Evolutionary conservation across 92 coral and sea anemone species (phyloP), one percentile per base, ranked within the genome.

Genomic region (Anthopleura xanthogrammica): DNA sequence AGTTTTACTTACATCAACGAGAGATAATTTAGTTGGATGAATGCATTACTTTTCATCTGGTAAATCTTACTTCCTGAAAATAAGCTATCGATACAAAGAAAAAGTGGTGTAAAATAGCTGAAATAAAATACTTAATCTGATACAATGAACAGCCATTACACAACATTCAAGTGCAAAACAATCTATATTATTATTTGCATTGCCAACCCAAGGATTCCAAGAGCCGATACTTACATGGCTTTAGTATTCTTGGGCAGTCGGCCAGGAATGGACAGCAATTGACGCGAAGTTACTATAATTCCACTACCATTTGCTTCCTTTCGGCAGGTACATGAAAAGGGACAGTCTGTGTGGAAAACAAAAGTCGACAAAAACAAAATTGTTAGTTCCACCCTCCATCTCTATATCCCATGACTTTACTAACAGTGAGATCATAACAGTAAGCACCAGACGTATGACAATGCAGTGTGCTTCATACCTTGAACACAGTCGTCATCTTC

Each of bases 11-110:
- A 80, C 83, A 80, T 66, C 24, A 64, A 80, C 16, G 43, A 66
- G 24, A 80, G 83, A 42, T 17, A 19, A 12, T 20, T 36, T 17
- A 65, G 83, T 41, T 80, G 42, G 62, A 4, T 1, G 57, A 80
- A 80, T 73, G 24, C 54, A 24, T 62, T 74, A 7, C 60, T 42
- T 64, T 80, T 72, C 17, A 80, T 42, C 42, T 80, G 75, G 76
- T 43, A 43, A 55, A 80, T 80, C 52, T 66, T 19, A 54, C 76
- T 80, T 2, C 76, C 83, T 41, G 48, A 80, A 66, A 80, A 80
- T 74, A 80, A 80, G 8, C 83, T 80, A 52, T 11, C 58, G 22
- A 16, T 1, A 16, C 24, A 62, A 62, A 14, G 14, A 20, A 23
- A n/a, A 20, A 19, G 29, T 4, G 9, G 1, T 0, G 2, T 20